Percentiles rank a stretch among this genome's conserved stretches.
Conservation (phyloP, 2,888 invertebrate species). For the Masnerella sp. region DNA sequence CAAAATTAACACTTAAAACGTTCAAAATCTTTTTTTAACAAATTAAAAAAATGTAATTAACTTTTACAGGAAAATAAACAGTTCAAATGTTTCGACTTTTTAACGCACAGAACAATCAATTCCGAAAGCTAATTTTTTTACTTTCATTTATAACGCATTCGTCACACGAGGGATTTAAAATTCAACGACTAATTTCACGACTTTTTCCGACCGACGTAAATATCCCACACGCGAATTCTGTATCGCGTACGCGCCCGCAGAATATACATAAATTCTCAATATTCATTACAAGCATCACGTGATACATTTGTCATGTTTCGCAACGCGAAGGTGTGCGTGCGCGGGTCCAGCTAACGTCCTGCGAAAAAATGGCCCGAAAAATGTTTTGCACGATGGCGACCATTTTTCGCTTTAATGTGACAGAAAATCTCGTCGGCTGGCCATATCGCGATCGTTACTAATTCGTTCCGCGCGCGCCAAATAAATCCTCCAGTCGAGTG, state of each 20-base stretch:
- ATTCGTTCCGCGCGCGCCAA: too few species aligned
- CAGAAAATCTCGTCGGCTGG: slow-evolving; percentile 12
- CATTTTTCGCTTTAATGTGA: slow-evolving; percentile 27
- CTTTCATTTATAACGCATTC: too few species aligned
- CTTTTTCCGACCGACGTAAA: slow-evolving; percentile 19
- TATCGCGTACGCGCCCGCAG: slow-evolving; percentile 11
- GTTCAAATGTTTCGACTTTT: too few species aligned
- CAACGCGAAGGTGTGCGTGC: background rate
- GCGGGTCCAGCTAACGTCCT: background rate
- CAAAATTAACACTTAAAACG: too few species aligned
- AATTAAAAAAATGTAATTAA: too few species aligned
- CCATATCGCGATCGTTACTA: slow-evolving; percentile 13
- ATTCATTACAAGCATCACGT: slow-evolving; percentile 36
- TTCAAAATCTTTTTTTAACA: too few species aligned
- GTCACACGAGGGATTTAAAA: slow-evolving; percentile 18
- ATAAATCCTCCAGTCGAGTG: too few species aligned
- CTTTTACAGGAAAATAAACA: too few species aligned
- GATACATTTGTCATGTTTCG: slow-evolving; percentile 32
- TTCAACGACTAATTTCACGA: slow-evolving; percentile 25
- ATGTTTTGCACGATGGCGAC: background rate
- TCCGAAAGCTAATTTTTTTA: too few species aligned
- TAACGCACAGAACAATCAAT: too few species aligned
- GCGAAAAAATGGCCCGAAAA: slow-evolving; percentile 16
- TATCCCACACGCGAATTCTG: slow-evolving; percentile 23
- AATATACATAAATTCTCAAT: slow-evolving; percentile 43